Evolutionary conservation across 2,797 vertebrate genomes (phyloP).

Genomic region (Momotus momota): DNA sequence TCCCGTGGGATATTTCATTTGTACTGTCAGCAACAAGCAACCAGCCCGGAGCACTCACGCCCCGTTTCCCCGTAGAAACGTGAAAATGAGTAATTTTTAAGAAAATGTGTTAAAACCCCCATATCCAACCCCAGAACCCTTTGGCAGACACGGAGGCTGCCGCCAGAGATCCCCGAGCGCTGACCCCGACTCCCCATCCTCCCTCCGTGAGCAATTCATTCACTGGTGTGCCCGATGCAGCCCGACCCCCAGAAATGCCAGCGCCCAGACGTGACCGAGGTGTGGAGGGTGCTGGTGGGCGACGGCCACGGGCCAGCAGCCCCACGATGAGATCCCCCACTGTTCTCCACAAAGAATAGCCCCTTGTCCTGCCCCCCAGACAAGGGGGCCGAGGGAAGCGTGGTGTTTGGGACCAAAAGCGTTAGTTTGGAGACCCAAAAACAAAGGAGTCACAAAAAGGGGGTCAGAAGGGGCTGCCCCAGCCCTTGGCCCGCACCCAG

Average conservation of each 20-base stretch:
- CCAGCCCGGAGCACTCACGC: background rate
- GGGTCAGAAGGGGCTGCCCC: background rate
- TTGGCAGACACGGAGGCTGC: background rate
- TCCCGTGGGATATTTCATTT: fast-evolving
- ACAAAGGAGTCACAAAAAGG: background rate
- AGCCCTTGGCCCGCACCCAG: background rate
- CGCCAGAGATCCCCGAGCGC: fast-evolving
- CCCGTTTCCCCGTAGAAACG: fast-evolving
- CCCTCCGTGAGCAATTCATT: background rate
- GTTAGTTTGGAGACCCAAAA: background rate
- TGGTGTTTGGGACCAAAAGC: background rate
- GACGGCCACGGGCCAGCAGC: fast-evolving
- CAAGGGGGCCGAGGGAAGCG: fast-evolving
- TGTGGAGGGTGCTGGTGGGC: background rate
- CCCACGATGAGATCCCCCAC: background rate
- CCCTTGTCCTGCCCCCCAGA: background rate
- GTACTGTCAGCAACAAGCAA: background rate
- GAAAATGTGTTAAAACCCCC: fast-evolving
- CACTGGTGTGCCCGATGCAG: background rate
- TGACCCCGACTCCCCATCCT: background rate
- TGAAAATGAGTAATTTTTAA: background rate
- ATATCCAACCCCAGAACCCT: background rate
- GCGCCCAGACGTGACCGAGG: background rate
- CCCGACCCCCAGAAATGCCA: background rate
- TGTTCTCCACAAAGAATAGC: conserved; percentile 23